Conservation (phyloP, 2,888 invertebrate genomes). For the Schrankia costaestrigalis region DNA sequence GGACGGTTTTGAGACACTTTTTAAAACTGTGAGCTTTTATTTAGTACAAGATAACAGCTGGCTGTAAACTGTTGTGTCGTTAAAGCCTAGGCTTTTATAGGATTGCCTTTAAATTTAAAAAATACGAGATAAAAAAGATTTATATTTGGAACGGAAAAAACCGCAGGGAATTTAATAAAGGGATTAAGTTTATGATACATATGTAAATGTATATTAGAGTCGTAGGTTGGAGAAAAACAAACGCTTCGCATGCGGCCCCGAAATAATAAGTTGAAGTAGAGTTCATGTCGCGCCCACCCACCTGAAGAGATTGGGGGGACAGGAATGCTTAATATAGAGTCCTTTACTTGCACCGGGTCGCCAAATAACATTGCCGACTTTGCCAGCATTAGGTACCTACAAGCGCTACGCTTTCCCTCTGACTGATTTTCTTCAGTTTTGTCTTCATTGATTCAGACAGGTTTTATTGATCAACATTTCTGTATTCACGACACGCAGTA, state of each 20-base stretch:
- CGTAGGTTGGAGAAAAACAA: constrained; percentile 67
- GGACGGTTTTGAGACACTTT: constrained; percentile 32
- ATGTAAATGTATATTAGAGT: constrained; percentile 57
- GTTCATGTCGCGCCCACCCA: constrained; percentile 66
- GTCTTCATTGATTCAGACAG: constrained; percentile 29
- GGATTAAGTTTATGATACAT: constrained; percentile 60
- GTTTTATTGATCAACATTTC: constrained; percentile 20
- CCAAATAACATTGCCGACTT: constrained; percentile 72
- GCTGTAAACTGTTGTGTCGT: constrained; percentile 17
- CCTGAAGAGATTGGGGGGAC: constrained; percentile 73
- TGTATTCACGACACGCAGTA: constrained; percentile 10
- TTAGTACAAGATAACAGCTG: constrained; percentile 32
- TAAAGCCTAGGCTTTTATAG: constrained; percentile 20
- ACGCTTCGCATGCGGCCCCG: constrained; percentile 62
- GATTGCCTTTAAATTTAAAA: constrained; percentile 20
- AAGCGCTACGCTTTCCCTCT: constrained; percentile 36
- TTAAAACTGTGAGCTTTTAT: constrained; percentile 34
- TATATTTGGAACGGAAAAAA: constrained; percentile 39
- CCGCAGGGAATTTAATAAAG: constrained; percentile 64
- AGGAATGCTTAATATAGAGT: constrained; percentile 79
- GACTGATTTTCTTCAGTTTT: constrained; percentile 36
- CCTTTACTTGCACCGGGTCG: constrained; percentile 73
- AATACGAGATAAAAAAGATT: constrained; percentile 30
- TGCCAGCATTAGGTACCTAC: constrained; percentile 51
- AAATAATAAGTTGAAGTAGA: constrained; percentile 77